A percentile compares a stretch with the other conserved stretches of the same genome.
These are phyloP conservation scores for Galerucella pusilla DNA, from an alignment of 2,888 invertebrate genomes.

Conservation along the genomic window DNA sequence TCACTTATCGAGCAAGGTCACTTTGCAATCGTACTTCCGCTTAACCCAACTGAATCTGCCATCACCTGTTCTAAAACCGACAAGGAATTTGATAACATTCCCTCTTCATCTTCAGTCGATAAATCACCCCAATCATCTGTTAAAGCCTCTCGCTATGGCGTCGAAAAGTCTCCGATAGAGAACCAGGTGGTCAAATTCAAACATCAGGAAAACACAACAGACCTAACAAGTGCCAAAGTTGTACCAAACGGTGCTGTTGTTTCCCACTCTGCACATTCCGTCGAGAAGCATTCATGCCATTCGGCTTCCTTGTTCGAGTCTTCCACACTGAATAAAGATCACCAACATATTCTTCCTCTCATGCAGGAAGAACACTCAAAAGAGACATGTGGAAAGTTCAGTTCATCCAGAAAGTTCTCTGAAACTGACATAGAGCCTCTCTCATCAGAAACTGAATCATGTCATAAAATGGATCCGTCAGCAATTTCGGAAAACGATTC, in stretches of 20 bases:
- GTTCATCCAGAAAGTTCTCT: conserved; percentile 56
- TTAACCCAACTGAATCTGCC: too few species aligned
- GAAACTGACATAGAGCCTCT: conserved; percentile 59
- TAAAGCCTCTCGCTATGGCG: too few species aligned
- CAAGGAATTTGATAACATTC: too few species aligned
- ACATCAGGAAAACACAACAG: neutral
- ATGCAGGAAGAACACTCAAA: conserved; percentile 6
- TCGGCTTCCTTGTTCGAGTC: neutral
- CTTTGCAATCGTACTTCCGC: too few species aligned
- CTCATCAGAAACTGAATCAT: conserved; percentile 61
- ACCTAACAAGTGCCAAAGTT: neutral
- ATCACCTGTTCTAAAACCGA: too few species aligned
- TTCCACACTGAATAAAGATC: neutral
- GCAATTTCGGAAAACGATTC: conserved; percentile 56
- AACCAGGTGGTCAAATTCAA: neutral
- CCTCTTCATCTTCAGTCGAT: too few species aligned
- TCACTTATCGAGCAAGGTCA: too few species aligned
- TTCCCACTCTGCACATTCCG: neutral
- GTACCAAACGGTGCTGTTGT: neutral
- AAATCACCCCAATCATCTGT: too few species aligned
- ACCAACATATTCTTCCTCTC: neutral
- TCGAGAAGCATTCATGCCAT: too few species aligned
- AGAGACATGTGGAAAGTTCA: conserved; percentile 34
- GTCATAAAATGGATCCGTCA: conserved; percentile 53
- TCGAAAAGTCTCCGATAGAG: neutral